Conservation (phyloP, 92 coral and sea anemone genomes). For the Palythoa grandiflora region DNA sequence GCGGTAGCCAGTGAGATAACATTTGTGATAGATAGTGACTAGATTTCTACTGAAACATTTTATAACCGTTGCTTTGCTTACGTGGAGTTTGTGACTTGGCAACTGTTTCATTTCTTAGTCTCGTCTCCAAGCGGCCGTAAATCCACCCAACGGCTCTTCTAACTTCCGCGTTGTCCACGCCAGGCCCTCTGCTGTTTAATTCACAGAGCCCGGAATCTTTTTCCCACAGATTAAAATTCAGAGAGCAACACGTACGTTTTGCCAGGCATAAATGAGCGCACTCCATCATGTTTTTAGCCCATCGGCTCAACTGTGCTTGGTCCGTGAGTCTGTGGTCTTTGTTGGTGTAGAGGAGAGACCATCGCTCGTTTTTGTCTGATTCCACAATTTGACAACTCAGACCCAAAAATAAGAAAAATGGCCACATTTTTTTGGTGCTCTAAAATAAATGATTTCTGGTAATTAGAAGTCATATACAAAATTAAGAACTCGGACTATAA, state of each 20-base stretch:
- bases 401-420: background rate
- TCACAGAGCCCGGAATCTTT: slow-evolving; percentile 11
- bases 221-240: slow-evolving; percentile 10
- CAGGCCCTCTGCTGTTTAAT: slow-evolving; percentile 31
- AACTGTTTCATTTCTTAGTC: background rate
- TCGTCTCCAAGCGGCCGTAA: slow-evolving; percentile 17
- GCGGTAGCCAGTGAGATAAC: no score
- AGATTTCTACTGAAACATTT: no score
- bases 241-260: slow-evolving; percentile 14
- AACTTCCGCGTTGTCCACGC: background rate
- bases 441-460: background rate
- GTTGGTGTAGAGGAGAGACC: slow-evolving; percentile 5
- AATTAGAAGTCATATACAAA: background rate
- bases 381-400: background rate
- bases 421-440: slow-evolving; percentile 7
- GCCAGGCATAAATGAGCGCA: slow-evolving; percentile 38
- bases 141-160: slow-evolving; percentile 13
- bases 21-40: no score
- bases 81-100: background rate
- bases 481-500: background rate
- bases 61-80: background rate
- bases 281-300: slow-evolving; percentile 18
- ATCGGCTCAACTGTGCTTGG: slow-evolving; percentile 2
- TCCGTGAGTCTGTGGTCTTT: slow-evolving; percentile 1
- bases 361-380: background rate